Evolutionary conservation across 2,797 vertebrate species (phyloP).

Genomic region (Characodon lateralis): DNA sequence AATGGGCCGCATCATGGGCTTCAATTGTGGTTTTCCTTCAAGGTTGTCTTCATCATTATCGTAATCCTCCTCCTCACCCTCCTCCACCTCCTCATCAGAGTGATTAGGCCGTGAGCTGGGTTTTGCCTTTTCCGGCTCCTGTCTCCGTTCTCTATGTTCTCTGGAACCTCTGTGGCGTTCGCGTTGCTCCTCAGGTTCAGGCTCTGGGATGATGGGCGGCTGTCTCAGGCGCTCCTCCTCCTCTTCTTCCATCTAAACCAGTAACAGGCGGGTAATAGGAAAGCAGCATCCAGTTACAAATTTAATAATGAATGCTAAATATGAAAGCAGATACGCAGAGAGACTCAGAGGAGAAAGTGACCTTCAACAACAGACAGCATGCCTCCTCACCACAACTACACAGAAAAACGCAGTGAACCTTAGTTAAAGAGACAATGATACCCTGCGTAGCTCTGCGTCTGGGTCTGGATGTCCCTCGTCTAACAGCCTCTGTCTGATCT

Average conservation of each 20-base stretch:
- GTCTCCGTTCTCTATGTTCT: conserved; percentile 81
- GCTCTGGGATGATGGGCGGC: conserved; percentile 88
- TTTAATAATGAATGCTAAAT: conserved; percentile 38
- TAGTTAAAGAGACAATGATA: conserved; percentile 55
- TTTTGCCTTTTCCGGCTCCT: conserved; percentile 78
- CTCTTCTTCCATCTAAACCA: conserved; percentile 94
- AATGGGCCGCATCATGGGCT: conserved; percentile 95
- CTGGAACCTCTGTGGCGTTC: conserved; percentile 87
- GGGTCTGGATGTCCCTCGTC: conserved; percentile 98
- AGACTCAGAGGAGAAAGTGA: conserved; percentile 63
- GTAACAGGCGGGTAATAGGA: conserved; percentile 43
- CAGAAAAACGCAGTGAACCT: conserved; percentile 20
- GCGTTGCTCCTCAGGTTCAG: conserved; percentile 87
- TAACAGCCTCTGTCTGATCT: conserved; percentile 96
- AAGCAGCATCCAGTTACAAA: conserved; percentile 30
- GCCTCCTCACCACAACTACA: conserved; percentile 20
- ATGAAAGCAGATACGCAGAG: conserved; percentile 40
- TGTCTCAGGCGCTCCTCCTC: conserved; percentile 91
- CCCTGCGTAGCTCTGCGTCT: conserved; percentile 96
- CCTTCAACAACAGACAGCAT: conserved; percentile 68
- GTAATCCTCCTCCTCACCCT: conserved; percentile 77
- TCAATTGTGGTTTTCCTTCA: conserved; percentile 91
- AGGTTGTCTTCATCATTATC: conserved; percentile 87
- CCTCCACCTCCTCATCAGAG: conserved; percentile 81
- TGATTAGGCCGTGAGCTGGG: conserved; percentile 79